A percentile compares a stretch with the other conserved stretches of the same genome.
Evolutionary conservation across 2,888 invertebrate genomes (phyloP).

Genomic region (Crocallis elinguaria): DNA sequence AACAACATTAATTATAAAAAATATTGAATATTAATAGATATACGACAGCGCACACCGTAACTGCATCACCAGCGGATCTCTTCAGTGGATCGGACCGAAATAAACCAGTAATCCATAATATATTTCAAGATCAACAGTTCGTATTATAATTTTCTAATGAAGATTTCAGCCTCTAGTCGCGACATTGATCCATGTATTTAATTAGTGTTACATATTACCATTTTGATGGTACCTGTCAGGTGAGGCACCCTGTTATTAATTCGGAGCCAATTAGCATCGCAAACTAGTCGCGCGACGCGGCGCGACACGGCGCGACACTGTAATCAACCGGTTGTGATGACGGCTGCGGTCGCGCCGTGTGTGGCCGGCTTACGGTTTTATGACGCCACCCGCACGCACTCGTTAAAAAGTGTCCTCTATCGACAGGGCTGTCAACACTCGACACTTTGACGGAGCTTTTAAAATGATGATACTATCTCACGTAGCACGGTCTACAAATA

Average conservation of each 20-base stretch:
- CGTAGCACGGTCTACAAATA: too few relatives aligned
- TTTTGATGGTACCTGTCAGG: constrained; percentile 16
- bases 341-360: constrained; percentile 14
- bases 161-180: too few relatives aligned
- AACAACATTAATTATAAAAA: too few relatives aligned
- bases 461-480: background rate
- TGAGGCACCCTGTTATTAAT: constrained; percentile 19
- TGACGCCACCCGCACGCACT: background rate
- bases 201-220: constrained; percentile 17
- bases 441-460: background rate
- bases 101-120: too few relatives aligned
- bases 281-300: constrained; percentile 10
- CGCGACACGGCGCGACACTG: constrained; percentile 2
- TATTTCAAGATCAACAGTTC: too few relatives aligned
- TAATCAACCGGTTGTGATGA: constrained; percentile 11
- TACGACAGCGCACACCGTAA: too few relatives aligned
- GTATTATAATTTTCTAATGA: too few relatives aligned
- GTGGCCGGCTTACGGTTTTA: constrained; percentile 14
- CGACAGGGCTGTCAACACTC: background rate
- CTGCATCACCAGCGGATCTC: too few relatives aligned
- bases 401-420: background rate
- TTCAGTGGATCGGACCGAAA: too few relatives aligned
- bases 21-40: too few relatives aligned
- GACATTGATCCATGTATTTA: background rate
- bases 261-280: constrained; percentile 22